phyloP scores from a whole-genome alignment of 92 coral and sea anemone species.

The Parazoanthus darwini region DNA sequence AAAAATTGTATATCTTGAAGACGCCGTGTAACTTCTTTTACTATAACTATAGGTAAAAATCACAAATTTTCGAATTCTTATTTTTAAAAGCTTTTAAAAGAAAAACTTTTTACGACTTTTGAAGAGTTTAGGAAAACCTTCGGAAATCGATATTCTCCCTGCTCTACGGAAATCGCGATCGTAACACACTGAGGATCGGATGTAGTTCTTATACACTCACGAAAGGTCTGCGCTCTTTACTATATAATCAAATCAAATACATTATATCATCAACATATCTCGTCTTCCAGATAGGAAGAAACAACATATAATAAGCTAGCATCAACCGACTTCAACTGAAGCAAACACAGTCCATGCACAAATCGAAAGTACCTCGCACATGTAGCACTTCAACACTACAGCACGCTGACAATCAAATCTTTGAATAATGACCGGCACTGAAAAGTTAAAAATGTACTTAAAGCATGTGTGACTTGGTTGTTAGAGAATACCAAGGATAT shows the following conservation, averaged over 20 bases:
- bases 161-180: no score
- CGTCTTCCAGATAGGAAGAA: not conserved
- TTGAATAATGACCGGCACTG: not conserved
- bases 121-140: no score
- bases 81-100: no score
- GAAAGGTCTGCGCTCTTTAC: no score
- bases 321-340: not conserved
- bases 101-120: no score
- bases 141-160: no score
- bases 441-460: not conserved
- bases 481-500: not conserved
- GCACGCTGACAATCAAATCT: not conserved
- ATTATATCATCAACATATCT: not conserved
- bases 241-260: no score
- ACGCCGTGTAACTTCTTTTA: not conserved
- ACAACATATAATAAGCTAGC: no score
- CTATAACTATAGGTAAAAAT: not conserved
- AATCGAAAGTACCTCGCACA: not conserved
- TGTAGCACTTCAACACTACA: no score
- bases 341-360: not conserved
- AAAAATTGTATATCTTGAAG: not conserved
- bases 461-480: not conserved
- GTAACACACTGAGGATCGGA: no score
- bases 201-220: no score
- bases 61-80: not conserved